These are phyloP conservation scores for Paracentrotus lividus DNA, from an alignment of 53 echinoderm and acorn worm species.

Conservation along the genomic window DNA sequence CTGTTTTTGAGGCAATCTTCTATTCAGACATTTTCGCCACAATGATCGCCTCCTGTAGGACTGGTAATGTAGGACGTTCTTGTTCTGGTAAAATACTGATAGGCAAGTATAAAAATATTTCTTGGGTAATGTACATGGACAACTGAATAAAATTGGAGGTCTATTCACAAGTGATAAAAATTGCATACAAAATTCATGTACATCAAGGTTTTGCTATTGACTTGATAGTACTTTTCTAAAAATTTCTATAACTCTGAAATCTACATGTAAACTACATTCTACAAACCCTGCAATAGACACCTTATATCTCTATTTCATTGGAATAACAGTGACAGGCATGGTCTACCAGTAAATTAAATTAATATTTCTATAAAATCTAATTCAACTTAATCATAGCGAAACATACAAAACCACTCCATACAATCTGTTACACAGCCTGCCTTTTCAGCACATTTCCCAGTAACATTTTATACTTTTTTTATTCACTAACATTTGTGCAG, in stretches of 20 bases:
- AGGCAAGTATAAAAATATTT: background rate
- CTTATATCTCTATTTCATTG: background rate
- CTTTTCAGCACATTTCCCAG: no score
- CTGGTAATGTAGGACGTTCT: no score
- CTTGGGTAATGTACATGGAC: background rate
- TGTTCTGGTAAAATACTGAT: background rate
- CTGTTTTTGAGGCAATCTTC: no score
- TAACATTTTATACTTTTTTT: no score
- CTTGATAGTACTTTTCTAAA: background rate
- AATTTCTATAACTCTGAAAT: background rate
- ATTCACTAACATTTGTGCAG: no score
- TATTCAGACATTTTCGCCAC: no score
- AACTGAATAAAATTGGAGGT: background rate
- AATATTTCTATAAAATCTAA: background rate
- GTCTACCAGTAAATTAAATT: background rate
- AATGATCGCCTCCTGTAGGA: no score
- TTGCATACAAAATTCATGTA: no score
- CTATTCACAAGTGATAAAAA: conserved; percentile 22
- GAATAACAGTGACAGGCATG: background rate
- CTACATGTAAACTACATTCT: background rate
- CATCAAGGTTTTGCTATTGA: background rate
- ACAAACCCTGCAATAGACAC: conserved; percentile 2
- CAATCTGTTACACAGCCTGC: background rate
- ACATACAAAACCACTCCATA: background rate
- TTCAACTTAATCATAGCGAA: background rate